phyloP scores from a whole-genome alignment of 2,888 invertebrate species.

The Brachypterus glaber region DNA sequence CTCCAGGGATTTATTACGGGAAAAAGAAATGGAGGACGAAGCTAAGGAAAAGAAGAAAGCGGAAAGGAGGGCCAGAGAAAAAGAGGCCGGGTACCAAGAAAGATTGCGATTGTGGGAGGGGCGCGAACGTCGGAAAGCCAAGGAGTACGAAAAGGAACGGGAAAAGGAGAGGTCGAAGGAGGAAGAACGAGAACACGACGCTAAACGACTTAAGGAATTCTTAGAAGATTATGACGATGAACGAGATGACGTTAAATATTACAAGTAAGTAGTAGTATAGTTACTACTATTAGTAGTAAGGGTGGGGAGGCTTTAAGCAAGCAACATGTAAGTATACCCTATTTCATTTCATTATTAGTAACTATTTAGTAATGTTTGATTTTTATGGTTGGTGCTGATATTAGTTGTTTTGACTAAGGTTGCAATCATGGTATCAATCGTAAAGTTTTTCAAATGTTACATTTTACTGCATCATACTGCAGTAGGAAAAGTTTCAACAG shows the following conservation, averaged over 20 bases:
- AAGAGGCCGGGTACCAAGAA: conserved; percentile 94
- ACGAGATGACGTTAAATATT: conserved; percentile 93
- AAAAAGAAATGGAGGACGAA: conserved; percentile 86
- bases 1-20: conserved; percentile 56
- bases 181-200: conserved; percentile 83
- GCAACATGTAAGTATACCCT: too few relatives aligned
- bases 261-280: conserved; percentile 72
- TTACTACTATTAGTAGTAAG: too few relatives aligned
- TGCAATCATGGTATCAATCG: too few relatives aligned
- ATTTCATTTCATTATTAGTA: too few relatives aligned
- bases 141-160: conserved; percentile 83
- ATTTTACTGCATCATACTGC: too few relatives aligned
- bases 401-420: too few relatives aligned
- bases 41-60: conserved; percentile 79
- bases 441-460: too few relatives aligned
- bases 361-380: too few relatives aligned
- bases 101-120: conserved; percentile 70
- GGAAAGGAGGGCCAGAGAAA: conserved; percentile 86
- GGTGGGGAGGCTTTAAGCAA: too few relatives aligned
- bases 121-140: conserved; percentile 78
- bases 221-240: conserved; percentile 99
- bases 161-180: conserved; percentile 76
- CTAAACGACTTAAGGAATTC: conserved; percentile 91
- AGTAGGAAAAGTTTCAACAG: too few relatives aligned
- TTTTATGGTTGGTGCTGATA: too few relatives aligned